phyloP scores from a whole-genome alignment of 2,113 vertebrate genomes.

The Benthochromis sp. region DNA sequence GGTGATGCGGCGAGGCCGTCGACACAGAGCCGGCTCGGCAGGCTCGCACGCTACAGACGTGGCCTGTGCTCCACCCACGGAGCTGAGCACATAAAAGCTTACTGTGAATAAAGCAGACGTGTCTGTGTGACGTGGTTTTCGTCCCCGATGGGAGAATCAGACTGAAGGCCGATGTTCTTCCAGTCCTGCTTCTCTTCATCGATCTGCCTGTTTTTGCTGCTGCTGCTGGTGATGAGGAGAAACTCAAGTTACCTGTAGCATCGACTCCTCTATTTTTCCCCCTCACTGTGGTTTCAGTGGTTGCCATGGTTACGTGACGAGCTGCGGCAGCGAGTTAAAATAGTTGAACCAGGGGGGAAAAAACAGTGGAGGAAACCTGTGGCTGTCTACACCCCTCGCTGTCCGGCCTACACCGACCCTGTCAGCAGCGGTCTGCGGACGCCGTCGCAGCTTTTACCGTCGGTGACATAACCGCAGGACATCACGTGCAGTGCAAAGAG shows the following conservation, averaged over 20 bases:
- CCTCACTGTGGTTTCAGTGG: not conserved
- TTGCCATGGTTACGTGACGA: not conserved
- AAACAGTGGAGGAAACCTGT: not conserved
- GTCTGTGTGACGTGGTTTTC: not conserved
- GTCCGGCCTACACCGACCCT: accelerated
- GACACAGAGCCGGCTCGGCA: not conserved
- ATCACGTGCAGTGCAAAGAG: not conserved
- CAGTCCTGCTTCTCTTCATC: not conserved
- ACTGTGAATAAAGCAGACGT: accelerated
- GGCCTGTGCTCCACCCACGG: no score
- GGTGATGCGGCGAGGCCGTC: not conserved
- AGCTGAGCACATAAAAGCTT: not conserved
- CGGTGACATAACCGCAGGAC: not conserved
- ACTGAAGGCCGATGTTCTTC: not conserved
- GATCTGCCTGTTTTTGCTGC: not conserved
- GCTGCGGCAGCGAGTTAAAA: not conserved
- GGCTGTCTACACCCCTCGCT: not conserved
- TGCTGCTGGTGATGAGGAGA: not conserved
- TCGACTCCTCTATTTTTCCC: not conserved
- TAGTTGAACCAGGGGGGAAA: accelerated
- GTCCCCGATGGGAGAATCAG: not conserved
- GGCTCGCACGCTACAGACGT: accelerated
- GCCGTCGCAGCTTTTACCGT: accelerated
- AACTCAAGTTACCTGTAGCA: not conserved
- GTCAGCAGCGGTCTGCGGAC: not conserved